Evolutionary conservation across 2,797 vertebrate species (phyloP).

Genomic region (Gymnodraco acuticeps): DNA sequence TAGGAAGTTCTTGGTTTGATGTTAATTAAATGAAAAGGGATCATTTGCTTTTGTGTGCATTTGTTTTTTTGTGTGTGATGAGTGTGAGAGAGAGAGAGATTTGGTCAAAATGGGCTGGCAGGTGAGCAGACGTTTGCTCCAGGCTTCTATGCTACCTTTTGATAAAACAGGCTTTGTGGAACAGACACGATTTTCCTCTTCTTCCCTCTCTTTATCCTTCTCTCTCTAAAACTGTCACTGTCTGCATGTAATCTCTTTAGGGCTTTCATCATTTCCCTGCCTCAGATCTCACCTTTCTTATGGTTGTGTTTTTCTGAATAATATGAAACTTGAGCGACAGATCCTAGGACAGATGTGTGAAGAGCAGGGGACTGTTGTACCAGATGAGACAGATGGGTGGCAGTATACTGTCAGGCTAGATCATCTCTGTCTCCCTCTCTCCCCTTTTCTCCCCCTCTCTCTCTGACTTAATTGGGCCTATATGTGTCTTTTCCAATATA

Average conservation of each 20-base stretch:
- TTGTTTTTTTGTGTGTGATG: slow-evolving; percentile 42
- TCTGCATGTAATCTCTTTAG: slow-evolving; percentile 91
- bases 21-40: slow-evolving; percentile 59
- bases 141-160: slow-evolving; percentile 85
- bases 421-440: slow-evolving; percentile 58
- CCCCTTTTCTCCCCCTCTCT: slow-evolving; percentile 19
- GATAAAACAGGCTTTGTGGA: slow-evolving; percentile 91
- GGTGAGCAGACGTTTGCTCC: slow-evolving; percentile 91
- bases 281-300: slow-evolving; percentile 85
- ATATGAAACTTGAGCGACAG: slow-evolving; percentile 86
- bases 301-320: slow-evolving; percentile 68
- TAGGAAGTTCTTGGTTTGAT: slow-evolving; percentile 45
- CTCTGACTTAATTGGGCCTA: slow-evolving; percentile 37
- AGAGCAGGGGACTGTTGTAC: slow-evolving; percentile 80
- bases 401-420: slow-evolving; percentile 94
- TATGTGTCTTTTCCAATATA: slow-evolving; percentile 19
- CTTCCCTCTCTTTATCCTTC: slow-evolving; percentile 23
- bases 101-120: slow-evolving; percentile 81
- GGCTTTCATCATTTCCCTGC: slow-evolving; percentile 91
- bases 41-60: slow-evolving; percentile 47
- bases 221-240: slow-evolving; percentile 77
- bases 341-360: slow-evolving; percentile 85
- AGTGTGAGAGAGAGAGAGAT: slow-evolving; percentile 14
- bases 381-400: slow-evolving; percentile 93
- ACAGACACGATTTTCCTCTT: slow-evolving; percentile 50